Conservation (phyloP, 2,888 invertebrate genomes). For the Tachina lurida region DNA sequence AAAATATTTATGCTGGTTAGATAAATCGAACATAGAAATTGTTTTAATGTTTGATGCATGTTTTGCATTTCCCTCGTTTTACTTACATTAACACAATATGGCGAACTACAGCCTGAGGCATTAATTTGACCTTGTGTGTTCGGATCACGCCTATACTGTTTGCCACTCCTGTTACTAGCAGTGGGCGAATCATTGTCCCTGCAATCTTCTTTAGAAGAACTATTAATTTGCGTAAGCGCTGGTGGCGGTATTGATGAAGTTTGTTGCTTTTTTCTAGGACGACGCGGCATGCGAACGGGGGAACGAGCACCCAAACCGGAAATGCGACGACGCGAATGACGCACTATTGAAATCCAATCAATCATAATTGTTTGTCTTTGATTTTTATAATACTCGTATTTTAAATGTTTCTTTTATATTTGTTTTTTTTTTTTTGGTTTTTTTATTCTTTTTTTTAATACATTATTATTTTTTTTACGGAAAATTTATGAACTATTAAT, state of each 20-base stretch:
- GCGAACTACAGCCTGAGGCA: constrained; percentile 55
- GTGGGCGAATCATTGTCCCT: constrained; percentile 60
- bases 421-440: neutral
- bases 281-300: constrained; percentile 86
- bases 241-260: constrained; percentile 76
- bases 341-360: constrained; percentile 90
- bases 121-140: constrained; percentile 30
- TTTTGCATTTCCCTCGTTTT: neutral
- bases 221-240: constrained; percentile 53
- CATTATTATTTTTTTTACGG: neutral
- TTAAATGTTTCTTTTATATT: neutral
- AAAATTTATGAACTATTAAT: too few relatives aligned
- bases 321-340: constrained; percentile 88
- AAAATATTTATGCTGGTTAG: too few relatives aligned
- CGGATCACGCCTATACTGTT: constrained; percentile 27
- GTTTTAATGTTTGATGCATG: too few relatives aligned
- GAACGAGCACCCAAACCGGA: constrained; percentile 88
- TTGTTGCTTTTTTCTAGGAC: constrained; percentile 77
- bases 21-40: too few relatives aligned
- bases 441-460: constrained; percentile 7
- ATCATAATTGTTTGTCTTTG: constrained; percentile 84
- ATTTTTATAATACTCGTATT: neutral
- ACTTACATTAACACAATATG: constrained; percentile 68
- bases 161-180: constrained; percentile 35
- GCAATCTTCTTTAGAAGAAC: constrained; percentile 67